Percentiles rank a stretch among this genome's conserved stretches.
phyloP scores from a whole-genome alignment of 1,140 invertebrate species.

The Trichomalopsis sarcophagae region DNA sequence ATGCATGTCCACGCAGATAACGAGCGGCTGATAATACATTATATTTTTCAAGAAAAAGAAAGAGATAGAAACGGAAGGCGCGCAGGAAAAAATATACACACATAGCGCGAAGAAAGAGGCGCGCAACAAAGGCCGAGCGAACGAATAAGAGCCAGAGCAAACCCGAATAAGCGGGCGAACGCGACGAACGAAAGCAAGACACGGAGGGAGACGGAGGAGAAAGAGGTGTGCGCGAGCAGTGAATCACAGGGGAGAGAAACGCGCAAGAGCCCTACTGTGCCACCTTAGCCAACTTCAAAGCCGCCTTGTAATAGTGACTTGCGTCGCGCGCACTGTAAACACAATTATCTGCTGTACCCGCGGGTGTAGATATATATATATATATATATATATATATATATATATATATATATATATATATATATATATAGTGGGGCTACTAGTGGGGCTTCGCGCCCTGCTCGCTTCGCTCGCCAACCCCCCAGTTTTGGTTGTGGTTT shows the following conservation, averaged over 20 bases:
- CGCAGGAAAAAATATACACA: not conserved
- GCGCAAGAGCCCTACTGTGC: not conserved
- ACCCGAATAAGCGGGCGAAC: not conserved
- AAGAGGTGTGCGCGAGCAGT: not conserved
- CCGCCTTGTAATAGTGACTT: conserved; percentile 36
- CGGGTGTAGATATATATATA: too few species aligned
- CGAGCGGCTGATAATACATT: not conserved
- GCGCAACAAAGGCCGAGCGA: not conserved
- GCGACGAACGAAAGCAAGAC: not conserved
- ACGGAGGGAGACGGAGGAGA: not conserved
- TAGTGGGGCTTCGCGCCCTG: too few species aligned
- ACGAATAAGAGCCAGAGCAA: not conserved
- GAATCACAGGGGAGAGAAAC: conserved; percentile 37
- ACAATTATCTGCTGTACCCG: conserved; percentile 19
- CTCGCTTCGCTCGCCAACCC: too few species aligned
- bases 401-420: not conserved
- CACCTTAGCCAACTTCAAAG: conserved; percentile 38
- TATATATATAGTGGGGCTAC: not conserved
- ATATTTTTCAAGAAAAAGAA: not conserved
- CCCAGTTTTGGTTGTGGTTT: too few species aligned
- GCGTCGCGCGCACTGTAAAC: conserved; percentile 22
- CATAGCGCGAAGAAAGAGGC: not conserved
- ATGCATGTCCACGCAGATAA: too few species aligned
- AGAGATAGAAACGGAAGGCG: not conserved
- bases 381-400: not conserved